A percentile compares a stretch with the other conserved stretches of the same genome.
These are phyloP conservation scores for Luehdorfia chinensis DNA, from an alignment of 1,140 invertebrate genomes.

Conservation along the genomic window DNA sequence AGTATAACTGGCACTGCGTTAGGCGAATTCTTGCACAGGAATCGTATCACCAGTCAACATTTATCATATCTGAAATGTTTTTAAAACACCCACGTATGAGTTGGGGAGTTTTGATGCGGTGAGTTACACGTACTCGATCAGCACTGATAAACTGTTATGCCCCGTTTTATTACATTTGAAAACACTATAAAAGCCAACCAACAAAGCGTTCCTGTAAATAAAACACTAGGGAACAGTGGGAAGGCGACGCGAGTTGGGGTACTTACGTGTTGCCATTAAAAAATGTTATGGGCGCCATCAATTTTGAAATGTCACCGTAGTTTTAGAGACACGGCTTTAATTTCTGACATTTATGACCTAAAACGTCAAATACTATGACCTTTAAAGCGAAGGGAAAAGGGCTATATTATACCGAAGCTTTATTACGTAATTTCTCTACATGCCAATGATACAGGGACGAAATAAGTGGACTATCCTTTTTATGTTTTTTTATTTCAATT, in stretches of 20 bases:
- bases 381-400: constrained; percentile 21
- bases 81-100: too few species aligned
- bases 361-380: constrained; percentile 30
- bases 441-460: not conserved
- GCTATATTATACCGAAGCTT: constrained; percentile 10
- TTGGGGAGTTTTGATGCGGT: not conserved
- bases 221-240: constrained; percentile 53
- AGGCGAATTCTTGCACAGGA: too few species aligned
- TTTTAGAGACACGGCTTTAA: constrained; percentile 42
- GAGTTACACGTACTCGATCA: not conserved
- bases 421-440: constrained; percentile 4
- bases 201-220: constrained; percentile 52
- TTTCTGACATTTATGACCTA: constrained; percentile 54
- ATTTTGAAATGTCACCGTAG: constrained; percentile 49
- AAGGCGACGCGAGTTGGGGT: constrained; percentile 29
- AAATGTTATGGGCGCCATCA: constrained; percentile 56
- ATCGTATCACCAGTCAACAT: too few species aligned
- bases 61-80: too few species aligned
- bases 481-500: too few species aligned
- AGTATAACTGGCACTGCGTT: too few species aligned
- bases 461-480: constrained; percentile 5
- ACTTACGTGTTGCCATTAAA: constrained; percentile 48
- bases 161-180: constrained; percentile 43
- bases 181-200: constrained; percentile 47
- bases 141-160: constrained; percentile 6